Percentiles rank a stretch among this genome's conserved stretches.
Conservation (phyloP, 2,888 invertebrate genomes). For the Cheilosia pagana region DNA sequence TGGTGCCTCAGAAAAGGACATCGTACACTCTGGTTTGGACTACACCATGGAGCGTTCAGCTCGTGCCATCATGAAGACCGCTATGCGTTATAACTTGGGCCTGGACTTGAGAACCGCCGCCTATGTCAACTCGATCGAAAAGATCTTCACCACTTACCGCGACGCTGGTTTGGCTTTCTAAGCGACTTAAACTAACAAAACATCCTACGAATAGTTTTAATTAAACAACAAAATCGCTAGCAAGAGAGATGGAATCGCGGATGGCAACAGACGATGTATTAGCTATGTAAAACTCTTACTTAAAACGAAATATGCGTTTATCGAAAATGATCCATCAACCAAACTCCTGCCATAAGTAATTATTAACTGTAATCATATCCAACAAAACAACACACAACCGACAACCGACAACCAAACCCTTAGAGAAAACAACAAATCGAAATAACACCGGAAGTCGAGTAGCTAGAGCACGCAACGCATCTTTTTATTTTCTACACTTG, state of each 20-base stretch:
- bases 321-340: constrained; percentile 44
- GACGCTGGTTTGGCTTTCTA: constrained; percentile 97
- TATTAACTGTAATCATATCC: constrained; percentile 46
- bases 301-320: constrained; percentile 33
- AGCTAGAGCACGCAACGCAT: constrained; percentile 54
- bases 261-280: constrained; percentile 22
- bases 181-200: constrained; percentile 76
- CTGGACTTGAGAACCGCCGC: constrained; percentile 96
- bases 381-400: constrained; percentile 34
- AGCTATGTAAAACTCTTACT: constrained; percentile 28
- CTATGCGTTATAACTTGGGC: constrained; percentile 89
- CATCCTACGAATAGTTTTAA: constrained; percentile 49
- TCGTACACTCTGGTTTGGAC: constrained; percentile 93
- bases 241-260: constrained; percentile 35
- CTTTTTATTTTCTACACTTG: constrained; percentile 29
- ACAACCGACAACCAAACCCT: constrained; percentile 26
- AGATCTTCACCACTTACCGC: constrained; percentile 97
- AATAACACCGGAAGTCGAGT: constrained; percentile 20
- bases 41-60: constrained; percentile 91
- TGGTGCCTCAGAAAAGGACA: constrained; percentile 93
- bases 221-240: constrained; percentile 32
- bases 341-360: constrained; percentile 72
- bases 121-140: constrained; percentile 97
- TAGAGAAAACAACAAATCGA: constrained; percentile 17
- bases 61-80: constrained; percentile 87